phyloP scores from a whole-genome alignment of 2,797 vertebrate species.

The Hoplostethus mediterraneus region DNA sequence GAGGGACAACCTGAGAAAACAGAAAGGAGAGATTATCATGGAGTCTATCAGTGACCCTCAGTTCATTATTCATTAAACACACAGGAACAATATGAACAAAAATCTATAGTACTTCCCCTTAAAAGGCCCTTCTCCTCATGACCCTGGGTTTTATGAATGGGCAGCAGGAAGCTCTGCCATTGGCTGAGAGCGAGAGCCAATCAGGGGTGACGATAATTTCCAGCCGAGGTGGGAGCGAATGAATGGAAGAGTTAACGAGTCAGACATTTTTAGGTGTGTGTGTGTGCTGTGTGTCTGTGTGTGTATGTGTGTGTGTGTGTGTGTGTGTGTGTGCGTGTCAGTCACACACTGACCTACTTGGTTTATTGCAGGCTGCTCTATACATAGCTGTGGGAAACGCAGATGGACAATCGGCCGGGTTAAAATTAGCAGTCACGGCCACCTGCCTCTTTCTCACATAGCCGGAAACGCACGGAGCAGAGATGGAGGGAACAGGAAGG shows the following conservation, averaged over 20 bases:
- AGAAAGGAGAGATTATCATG: slow-evolving; percentile 15
- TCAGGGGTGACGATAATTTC: slow-evolving; percentile 41
- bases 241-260: slow-evolving; percentile 61
- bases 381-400: slow-evolving; percentile 74
- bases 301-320: slow-evolving; percentile 13
- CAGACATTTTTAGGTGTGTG: slow-evolving; percentile 43
- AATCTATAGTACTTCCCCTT: no score
- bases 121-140: slow-evolving; percentile 11
- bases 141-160: slow-evolving; percentile 79
- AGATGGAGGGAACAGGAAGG: slow-evolving; percentile 65
- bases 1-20: slow-evolving; percentile 40
- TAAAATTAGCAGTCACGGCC: slow-evolving; percentile 81
- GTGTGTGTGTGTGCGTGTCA: slow-evolving; percentile 11
- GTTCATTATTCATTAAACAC: slow-evolving; percentile 67
- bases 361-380: slow-evolving; percentile 56
- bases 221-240: slow-evolving; percentile 50
- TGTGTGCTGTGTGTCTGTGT: slow-evolving; percentile 23
- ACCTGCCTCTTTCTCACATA: slow-evolving; percentile 71
- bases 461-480: slow-evolving; percentile 51
- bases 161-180: slow-evolving; percentile 59
- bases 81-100: slow-evolving; percentile 28
- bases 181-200: slow-evolving; percentile 70
- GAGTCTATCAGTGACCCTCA: slow-evolving; percentile 1
- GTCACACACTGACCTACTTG: slow-evolving; percentile 59
- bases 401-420: slow-evolving; percentile 58